Percentiles rank a stretch among this genome's conserved stretches.
These are phyloP conservation scores for Diarsia rubi DNA, from an alignment of 2,888 invertebrate genomes.

Conservation along the genomic window DNA sequence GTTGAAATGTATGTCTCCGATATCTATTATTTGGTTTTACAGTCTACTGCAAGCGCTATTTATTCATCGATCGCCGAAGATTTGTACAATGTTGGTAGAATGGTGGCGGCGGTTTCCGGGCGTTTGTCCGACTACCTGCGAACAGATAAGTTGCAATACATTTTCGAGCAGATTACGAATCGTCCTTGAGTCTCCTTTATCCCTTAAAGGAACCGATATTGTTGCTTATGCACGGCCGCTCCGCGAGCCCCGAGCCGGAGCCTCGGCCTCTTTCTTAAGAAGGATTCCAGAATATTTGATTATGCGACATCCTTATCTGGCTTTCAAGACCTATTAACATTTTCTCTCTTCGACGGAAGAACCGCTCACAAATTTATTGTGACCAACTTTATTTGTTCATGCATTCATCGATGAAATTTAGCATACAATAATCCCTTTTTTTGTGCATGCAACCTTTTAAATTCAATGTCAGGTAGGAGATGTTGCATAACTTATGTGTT, in stretches of 20 bases:
- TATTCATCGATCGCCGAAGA: constrained; percentile 59
- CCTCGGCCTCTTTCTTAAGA: constrained; percentile 81
- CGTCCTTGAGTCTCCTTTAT: constrained; percentile 84
- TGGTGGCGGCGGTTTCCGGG: constrained; percentile 61
- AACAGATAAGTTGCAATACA: constrained; percentile 76
- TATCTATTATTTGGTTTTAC: constrained; percentile 59
- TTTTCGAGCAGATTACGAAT: constrained; percentile 82
- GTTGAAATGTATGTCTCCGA: constrained; percentile 39
- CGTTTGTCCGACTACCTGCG: constrained; percentile 69
- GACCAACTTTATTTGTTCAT: constrained; percentile 71
- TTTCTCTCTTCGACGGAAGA: constrained; percentile 73
- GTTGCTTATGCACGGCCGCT: constrained; percentile 85
- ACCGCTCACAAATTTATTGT: constrained; percentile 77
- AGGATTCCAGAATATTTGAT: constrained; percentile 88
- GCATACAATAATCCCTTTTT: constrained; percentile 64
- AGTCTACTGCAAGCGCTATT: constrained; percentile 44
- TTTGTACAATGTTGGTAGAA: constrained; percentile 62
- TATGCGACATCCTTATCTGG: constrained; percentile 84
- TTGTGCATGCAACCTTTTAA: constrained; percentile 53
- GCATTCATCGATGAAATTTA: constrained; percentile 68
- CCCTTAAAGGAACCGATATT: constrained; percentile 86
- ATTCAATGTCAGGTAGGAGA: constrained; percentile 41
- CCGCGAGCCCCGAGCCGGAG: constrained; percentile 64
- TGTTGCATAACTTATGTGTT: constrained; percentile 25
- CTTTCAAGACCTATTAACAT: constrained; percentile 84